A percentile compares a stretch with the other conserved stretches of the same genome.
Evolutionary conservation across 1,140 invertebrate species (phyloP).

Genomic region (Saxidomus purpurata): DNA sequence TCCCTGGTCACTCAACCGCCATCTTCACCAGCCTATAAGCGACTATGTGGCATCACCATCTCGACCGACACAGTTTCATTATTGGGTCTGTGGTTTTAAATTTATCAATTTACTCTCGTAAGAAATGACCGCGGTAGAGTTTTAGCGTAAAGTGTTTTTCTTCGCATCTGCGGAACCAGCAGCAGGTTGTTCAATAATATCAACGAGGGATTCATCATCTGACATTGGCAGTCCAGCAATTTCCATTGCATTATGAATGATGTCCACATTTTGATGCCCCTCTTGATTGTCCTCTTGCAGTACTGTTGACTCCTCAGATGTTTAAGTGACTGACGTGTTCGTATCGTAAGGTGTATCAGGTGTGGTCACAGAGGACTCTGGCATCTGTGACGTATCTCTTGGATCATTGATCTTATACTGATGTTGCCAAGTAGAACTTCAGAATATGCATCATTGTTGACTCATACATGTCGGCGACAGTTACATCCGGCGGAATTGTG

Average conservation of each 20-base stretch:
- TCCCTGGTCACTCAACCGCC: conserved; percentile 60
- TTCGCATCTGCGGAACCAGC: background rate
- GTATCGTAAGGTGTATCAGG: background rate
- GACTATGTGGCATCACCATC: conserved; percentile 66
- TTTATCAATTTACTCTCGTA: conserved; percentile 46
- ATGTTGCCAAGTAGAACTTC: conserved; percentile 63
- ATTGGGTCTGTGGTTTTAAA: conserved; percentile 16
- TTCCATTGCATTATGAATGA: conserved; percentile 18
- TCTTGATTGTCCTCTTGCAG: conserved; percentile 10
- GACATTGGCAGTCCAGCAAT: conserved; percentile 11
- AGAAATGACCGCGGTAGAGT: conserved; percentile 53
- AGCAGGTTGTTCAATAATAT: background rate
- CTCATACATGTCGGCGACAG: conserved; percentile 62
- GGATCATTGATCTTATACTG: conserved; percentile 37
- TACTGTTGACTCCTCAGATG: background rate
- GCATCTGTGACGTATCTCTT: background rate
- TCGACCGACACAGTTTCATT: conserved; percentile 42
- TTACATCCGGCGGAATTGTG: conserved; percentile 36
- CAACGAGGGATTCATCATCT: conserved; percentile 26
- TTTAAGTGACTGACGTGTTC: background rate
- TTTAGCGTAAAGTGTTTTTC: conserved; percentile 5
- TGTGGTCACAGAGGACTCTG: too few relatives aligned
- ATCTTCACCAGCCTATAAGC: conserved; percentile 66
- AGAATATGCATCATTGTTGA: conserved; percentile 63
- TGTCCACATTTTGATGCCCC: background rate